Evolutionary conservation across 2,888 invertebrate species (phyloP).

Genomic region (Ditula angustiorana): DNA sequence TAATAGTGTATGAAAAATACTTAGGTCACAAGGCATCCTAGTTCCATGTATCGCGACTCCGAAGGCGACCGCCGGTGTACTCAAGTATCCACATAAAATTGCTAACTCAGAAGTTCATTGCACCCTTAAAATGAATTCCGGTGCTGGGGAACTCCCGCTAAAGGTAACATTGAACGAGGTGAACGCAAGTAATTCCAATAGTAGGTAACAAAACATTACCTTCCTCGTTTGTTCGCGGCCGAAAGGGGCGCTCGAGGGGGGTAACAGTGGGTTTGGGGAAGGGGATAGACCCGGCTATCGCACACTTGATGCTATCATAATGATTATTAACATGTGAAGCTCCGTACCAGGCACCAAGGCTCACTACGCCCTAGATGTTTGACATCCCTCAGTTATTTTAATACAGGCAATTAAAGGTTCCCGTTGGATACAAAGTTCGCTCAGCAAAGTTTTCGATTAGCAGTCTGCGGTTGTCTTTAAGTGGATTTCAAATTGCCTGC

Average conservation of each 20-base stretch:
- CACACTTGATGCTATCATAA: slow-evolving; percentile 85
- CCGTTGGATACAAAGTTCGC: slow-evolving; percentile 65
- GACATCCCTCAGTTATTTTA: slow-evolving; percentile 85
- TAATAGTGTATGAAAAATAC: background rate
- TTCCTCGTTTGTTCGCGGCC: slow-evolving; percentile 46
- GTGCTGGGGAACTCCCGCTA: slow-evolving; percentile 53
- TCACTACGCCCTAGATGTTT: slow-evolving; percentile 79
- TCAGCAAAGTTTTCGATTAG: slow-evolving; percentile 81
- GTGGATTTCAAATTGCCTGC: slow-evolving; percentile 81
- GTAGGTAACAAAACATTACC: slow-evolving; percentile 47
- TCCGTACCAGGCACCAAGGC: slow-evolving; percentile 76
- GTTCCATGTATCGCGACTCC: background rate
- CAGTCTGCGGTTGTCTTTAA: slow-evolving; percentile 79
- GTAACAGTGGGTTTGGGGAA: slow-evolving; percentile 52
- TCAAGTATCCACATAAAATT: slow-evolving; percentile 31
- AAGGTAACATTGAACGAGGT: slow-evolving; percentile 47
- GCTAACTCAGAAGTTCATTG: slow-evolving; percentile 47
- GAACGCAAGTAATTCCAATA: slow-evolving; percentile 55
- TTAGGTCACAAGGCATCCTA: background rate
- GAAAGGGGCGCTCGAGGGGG: slow-evolving; percentile 42
- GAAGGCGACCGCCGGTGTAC: background rate
- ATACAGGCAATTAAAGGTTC: slow-evolving; percentile 82
- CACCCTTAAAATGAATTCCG: slow-evolving; percentile 52
- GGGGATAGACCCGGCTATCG: slow-evolving; percentile 74
- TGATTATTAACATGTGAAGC: slow-evolving; percentile 85